These are phyloP conservation scores for Lipophrys pholis DNA, from an alignment of 2,113 vertebrate genomes.

Conservation along the genomic window DNA sequence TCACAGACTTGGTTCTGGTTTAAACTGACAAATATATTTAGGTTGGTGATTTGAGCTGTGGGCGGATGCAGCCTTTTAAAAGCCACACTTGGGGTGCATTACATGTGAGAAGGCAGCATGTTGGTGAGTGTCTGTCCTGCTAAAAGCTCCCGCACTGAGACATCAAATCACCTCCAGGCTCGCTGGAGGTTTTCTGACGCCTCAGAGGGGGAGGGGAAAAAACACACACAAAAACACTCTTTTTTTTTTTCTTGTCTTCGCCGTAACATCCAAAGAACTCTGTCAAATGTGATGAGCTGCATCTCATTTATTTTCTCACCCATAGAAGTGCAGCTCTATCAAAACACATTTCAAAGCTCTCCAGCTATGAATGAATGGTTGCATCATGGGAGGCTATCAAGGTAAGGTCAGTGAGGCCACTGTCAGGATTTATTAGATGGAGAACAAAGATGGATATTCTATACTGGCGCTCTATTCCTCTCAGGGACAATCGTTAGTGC, in stretches of 20 bases:
- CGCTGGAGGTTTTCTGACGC: slow-evolving; percentile 11
- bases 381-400: slow-evolving; percentile 26
- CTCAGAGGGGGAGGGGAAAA: neutral
- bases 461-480: neutral
- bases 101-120: slow-evolving; percentile 21
- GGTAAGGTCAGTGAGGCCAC: slow-evolving; percentile 46
- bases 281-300: neutral
- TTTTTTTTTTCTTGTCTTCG: neutral
- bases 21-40: slow-evolving; percentile 14
- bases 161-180: neutral
- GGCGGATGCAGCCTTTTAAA: slow-evolving; percentile 9
- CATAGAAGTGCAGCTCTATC: slow-evolving; percentile 7
- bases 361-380: slow-evolving; percentile 17
- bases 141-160: slow-evolving; percentile 26
- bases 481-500: slow-evolving; percentile 30
- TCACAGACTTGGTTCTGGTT: slow-evolving; percentile 9
- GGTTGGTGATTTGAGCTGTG: slow-evolving; percentile 21
- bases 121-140: slow-evolving; percentile 14
- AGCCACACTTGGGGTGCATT: slow-evolving; percentile 41
- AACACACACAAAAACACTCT: neutral
- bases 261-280: neutral
- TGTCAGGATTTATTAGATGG: slow-evolving; percentile 53
- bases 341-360: slow-evolving; percentile 33
- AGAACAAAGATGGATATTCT: slow-evolving; percentile 40
- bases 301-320: neutral